Base-by-base conservation (phyloP, 2,113 vertebrate genomes). In the Scytalopus superciliaris region DNA sequence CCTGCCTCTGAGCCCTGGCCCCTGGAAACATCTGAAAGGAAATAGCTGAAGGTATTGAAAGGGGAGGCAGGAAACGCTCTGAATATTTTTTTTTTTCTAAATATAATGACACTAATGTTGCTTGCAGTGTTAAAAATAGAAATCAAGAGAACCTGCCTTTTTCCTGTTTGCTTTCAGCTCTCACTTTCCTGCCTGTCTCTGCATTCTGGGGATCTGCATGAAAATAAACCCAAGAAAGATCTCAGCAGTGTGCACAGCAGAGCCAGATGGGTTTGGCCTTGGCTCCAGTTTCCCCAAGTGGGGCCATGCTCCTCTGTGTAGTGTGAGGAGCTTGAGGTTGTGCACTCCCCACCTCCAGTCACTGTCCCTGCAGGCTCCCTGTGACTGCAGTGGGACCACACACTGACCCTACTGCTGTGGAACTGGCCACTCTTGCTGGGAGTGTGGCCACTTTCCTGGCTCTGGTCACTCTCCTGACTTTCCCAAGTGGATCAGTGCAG, bases 81-180 rank as follows among this genome's bases (percentile, higher is more conserved):
- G 31, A 70, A 64, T 90, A 80, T 70, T 93, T 93, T 93, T 42
- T 42, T 89, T 87, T 83, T 39, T 63, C 92, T 97, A 96, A 96
- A 96, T 96, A 94, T 95, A 81, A 87, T 90, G 89, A 83, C 52
- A 92, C 44, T 87, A 89, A 91, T 91, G 89, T 69, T 96, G 81
- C 89, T 97, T 91, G 76, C 44, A 91, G 73, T 56, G 75, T 94
- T 96, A 96, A 97, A 97, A 97, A 97, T 96, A 97, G 94, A 76
- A 87, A 53, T 19, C 6, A 39, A 95, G 67, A 35, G 82, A 96
- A 96, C 92, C 86, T 96, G 96, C 90, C 94, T 95, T 93, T 94
- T 96, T 97, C 95, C 96, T 97, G 95, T 96, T 97, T 97, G 87
- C 90, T 96, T 95, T 93, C 67, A 93, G 87, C 92, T 94, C 93